Conservation (phyloP, 2,797 vertebrate genomes). For the Kryptopterus vitreolus region DNA sequence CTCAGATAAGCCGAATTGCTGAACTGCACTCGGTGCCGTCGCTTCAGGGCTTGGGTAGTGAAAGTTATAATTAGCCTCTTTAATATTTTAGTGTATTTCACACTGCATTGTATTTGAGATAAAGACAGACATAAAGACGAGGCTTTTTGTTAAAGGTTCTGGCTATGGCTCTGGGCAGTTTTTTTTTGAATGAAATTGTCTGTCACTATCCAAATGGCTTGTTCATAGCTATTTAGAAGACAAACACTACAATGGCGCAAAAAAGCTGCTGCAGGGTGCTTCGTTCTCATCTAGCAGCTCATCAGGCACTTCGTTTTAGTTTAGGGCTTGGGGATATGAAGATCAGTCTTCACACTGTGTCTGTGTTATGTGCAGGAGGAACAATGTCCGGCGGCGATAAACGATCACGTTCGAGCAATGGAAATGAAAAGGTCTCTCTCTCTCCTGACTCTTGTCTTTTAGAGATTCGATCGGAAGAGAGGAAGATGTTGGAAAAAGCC, state of each 20-base stretch:
- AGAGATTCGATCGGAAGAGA: constrained; percentile 79
- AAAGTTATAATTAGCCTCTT: constrained; percentile 61
- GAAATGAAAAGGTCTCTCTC: not conserved
- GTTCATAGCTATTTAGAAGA: constrained; percentile 55
- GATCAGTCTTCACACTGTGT: constrained; percentile 21
- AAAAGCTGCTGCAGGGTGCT: constrained; percentile 49
- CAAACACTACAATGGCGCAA: constrained; percentile 51
- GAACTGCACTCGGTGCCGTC: not conserved
- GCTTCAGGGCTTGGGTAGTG: constrained; percentile 50
- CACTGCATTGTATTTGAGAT: constrained; percentile 30
- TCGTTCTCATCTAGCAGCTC: constrained; percentile 63
- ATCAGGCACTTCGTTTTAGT: constrained; percentile 57
- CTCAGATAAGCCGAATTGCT: constrained; percentile 1
- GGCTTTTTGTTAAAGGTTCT: constrained; percentile 35
- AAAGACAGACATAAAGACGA: constrained; percentile 12
- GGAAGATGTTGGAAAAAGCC: constrained; percentile 73
- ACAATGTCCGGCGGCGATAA: constrained; percentile 15
- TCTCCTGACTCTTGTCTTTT: constrained; percentile 22
- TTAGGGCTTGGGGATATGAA: constrained; percentile 30
- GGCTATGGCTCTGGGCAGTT: constrained; percentile 39
- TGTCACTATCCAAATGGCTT: constrained; percentile 39
- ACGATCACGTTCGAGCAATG: constrained; percentile 13
- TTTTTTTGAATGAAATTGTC: constrained; percentile 46
- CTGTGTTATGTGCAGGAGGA: constrained; percentile 13
- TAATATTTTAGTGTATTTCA: constrained; percentile 45